phyloP scores from a whole-genome alignment of 2,888 invertebrate species.

The Eilema sororculum region DNA sequence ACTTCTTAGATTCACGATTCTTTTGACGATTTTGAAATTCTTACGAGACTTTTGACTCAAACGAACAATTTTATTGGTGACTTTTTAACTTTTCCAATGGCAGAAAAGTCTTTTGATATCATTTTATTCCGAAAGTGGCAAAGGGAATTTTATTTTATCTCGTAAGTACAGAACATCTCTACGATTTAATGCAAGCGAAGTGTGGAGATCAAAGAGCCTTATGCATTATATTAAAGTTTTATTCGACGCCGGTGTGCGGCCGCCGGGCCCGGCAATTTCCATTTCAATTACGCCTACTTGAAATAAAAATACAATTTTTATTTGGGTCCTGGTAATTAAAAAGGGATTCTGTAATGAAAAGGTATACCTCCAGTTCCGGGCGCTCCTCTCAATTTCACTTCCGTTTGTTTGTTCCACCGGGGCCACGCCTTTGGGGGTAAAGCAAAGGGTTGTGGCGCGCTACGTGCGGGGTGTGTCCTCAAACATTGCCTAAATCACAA shows the following conservation, averaged over 20 bases:
- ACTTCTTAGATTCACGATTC: constrained; percentile 67
- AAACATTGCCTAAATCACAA: constrained; percentile 67
- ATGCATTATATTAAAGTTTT: constrained; percentile 87
- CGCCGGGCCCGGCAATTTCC: constrained; percentile 82
- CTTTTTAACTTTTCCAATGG: constrained; percentile 47
- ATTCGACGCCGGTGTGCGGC: constrained; percentile 77
- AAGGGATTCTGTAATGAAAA: constrained; percentile 87
- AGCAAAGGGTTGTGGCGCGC: constrained; percentile 77
- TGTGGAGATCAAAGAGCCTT: constrained; percentile 84
- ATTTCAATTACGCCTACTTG: constrained; percentile 87
- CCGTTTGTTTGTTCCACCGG: constrained; percentile 83
- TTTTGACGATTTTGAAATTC: constrained; percentile 42
- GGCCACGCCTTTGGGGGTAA: constrained; percentile 78
- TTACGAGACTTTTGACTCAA: constrained; percentile 63
- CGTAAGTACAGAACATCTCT: constrained; percentile 69
- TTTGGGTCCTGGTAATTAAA: constrained; percentile 86
- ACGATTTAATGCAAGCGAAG: constrained; percentile 79
- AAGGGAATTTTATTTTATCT: constrained; percentile 54
- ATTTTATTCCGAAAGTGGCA: constrained; percentile 45
- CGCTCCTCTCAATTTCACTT: constrained; percentile 85
- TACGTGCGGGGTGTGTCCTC: constrained; percentile 67
- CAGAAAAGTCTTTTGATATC: constrained; percentile 41
- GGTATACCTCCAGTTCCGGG: constrained; percentile 85
- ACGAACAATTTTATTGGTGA: constrained; percentile 58
- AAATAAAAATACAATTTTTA: constrained; percentile 86